Base-by-base conservation (phyloP, 2,113 vertebrate genomes). In the Mohoua ochrocephala region DNA sequence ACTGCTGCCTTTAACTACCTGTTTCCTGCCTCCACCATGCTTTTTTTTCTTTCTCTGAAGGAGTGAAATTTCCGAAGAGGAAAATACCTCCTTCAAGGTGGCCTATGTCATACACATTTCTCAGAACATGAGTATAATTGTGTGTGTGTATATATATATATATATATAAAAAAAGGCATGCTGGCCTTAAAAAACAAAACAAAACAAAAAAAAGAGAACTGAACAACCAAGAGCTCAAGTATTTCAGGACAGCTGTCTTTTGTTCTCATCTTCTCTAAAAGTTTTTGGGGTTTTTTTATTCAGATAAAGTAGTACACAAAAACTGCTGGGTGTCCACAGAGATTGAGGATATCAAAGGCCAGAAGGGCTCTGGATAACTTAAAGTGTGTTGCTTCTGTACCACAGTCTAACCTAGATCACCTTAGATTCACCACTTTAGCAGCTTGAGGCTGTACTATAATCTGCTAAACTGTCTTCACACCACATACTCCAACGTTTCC, bases 401-500 rank as follows among this genome's bases (percentile, higher is more conserved):
- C 47, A 39, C 15, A 84, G 60, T 18, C 78, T 85, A 93, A 95
- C 67, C 84, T 89, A 95, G 78, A 87, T 85, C 95, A 96, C 92
- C 92, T 95, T 31, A 45, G 6, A 80, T 61, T 61, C 82, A 54
- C 50, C 63, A 50, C 45, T 80, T 93, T 15, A 92, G 67, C 87
- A 95, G 41, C n/a, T 65, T 89, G 65, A 85, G 74, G 67, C 53
- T 94, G 84, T 64, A 61, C 68, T 86, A n/a, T 84, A 67, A 91
- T 89, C 73, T 84, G 91, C 76, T 91, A 80, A 93, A 75, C 60
- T 81, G 85, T 87, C 84, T 94, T 78, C 41, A 2, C 87, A 68
- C 91, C 73, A 42, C 64, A 84, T 47, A 75, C 73, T 74, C 52
- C 78, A 85, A 33, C 30, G 0, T 91, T 95, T 84, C 73, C 73